Evolutionary conservation across 2,888 invertebrate genomes (phyloP).

Genomic region (Ceriagrion tenellum): DNA sequence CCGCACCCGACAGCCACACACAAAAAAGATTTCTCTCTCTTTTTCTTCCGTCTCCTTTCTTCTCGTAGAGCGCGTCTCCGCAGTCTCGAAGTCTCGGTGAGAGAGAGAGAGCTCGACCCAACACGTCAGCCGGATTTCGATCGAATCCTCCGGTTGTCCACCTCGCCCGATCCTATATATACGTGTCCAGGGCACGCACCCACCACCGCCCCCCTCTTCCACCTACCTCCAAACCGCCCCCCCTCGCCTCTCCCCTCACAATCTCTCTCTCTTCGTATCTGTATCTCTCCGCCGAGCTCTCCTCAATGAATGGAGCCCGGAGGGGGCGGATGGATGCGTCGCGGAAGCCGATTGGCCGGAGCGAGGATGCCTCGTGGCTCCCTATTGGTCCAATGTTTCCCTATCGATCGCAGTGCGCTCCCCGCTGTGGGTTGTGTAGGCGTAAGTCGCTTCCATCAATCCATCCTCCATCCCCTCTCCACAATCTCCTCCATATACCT

Average conservation of each 20-base stretch:
- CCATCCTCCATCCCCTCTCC: not conserved
- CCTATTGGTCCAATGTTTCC: not conserved
- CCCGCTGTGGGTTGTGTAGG: not conserved
- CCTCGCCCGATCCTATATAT: slow-evolving; percentile 17
- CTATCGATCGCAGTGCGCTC: slow-evolving; percentile 24
- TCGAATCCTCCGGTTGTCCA: slow-evolving; percentile 29
- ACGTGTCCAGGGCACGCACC: not conserved
- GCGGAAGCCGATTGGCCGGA: not conserved
- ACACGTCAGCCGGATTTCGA: not conserved
- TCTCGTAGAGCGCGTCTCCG: not conserved
- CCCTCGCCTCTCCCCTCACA: not conserved
- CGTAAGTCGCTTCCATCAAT: not conserved
- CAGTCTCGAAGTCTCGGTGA: not conserved
- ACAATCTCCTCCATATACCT: not conserved
- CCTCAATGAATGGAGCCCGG: slow-evolving; percentile 27
- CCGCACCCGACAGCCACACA: not conserved
- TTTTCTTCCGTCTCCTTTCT: not conserved
- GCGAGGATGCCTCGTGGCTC: too few relatives aligned
- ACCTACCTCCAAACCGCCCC: not conserved
- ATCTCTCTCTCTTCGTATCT: not conserved
- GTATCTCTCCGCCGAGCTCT: not conserved
- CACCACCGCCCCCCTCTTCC: not conserved
- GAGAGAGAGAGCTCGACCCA: not conserved
- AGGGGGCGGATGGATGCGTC: not conserved
- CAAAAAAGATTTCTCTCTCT: not conserved